Evolutionary conservation across 1,140 invertebrate genomes (phyloP).

Genomic region (Penaeus chinensis): DNA sequence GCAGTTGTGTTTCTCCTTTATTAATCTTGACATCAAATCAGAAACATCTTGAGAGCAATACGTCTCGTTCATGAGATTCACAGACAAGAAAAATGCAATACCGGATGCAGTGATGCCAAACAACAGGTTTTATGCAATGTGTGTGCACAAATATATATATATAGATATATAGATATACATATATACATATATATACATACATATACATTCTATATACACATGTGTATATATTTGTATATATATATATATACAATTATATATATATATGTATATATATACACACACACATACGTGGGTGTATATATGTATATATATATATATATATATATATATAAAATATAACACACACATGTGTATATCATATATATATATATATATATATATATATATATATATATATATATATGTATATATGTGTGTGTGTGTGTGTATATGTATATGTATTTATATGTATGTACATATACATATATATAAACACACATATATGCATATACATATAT

Average conservation of each 20-base stretch:
- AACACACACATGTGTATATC: not conserved
- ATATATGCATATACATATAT: slow-evolving; percentile 33
- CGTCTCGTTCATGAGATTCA: no score
- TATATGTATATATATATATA: not conserved
- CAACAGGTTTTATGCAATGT: no score
- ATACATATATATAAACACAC: slow-evolving; percentile 13
- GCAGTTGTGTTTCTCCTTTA: no score
- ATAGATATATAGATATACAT: no score
- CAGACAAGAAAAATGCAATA: no score
- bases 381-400: slow-evolving; percentile 21
- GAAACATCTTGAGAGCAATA: no score
- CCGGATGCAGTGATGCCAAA: no score
- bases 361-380: not conserved
- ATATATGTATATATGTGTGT: not conserved
- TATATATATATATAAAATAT: not conserved
- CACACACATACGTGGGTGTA: not conserved
- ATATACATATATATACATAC: not conserved
- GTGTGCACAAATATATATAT: no score
- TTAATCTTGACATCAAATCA: no score
- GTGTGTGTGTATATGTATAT: not conserved
- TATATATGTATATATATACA: not conserved
- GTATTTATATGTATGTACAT: not conserved
- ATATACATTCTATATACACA: not conserved
- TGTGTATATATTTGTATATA: no score
- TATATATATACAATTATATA: not conserved